phyloP scores from a whole-genome alignment of 1,140 invertebrate genomes.

The Helicoverpa zea region DNA sequence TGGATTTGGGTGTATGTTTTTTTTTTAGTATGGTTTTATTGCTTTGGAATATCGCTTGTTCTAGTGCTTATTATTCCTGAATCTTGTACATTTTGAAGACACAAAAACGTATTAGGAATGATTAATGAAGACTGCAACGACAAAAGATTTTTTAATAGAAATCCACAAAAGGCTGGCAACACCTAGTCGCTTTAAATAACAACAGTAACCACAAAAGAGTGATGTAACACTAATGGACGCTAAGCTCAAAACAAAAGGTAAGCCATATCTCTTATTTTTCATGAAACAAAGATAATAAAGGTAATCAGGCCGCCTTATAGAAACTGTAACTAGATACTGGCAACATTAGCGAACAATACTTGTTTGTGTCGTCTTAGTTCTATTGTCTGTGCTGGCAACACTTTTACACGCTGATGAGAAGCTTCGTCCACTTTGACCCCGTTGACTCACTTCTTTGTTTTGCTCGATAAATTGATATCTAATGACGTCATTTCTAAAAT shows the following conservation, averaged over 20 bases:
- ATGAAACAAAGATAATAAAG: slow-evolving; percentile 31
- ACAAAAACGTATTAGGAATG: too few species aligned
- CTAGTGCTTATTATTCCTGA: too few species aligned
- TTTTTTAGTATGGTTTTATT: too few species aligned
- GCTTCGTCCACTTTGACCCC: slow-evolving; percentile 14
- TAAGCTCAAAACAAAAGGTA: not conserved
- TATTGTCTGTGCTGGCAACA: slow-evolving; percentile 31
- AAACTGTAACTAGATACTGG: slow-evolving; percentile 21
- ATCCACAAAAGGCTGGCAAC: not conserved
- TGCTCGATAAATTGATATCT: not conserved
- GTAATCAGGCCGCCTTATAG: slow-evolving; percentile 29
- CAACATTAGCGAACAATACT: slow-evolving; percentile 23
- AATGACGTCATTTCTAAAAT: not conserved
- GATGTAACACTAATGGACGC: slow-evolving; percentile 22
- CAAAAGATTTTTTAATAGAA: not conserved
- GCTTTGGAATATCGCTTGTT: too few species aligned
- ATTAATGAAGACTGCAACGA: too few species aligned
- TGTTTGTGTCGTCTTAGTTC: not conserved
- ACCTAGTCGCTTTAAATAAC: not conserved
- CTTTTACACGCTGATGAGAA: slow-evolving; percentile 21
- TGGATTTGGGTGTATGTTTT: not conserved
- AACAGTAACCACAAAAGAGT: not conserved
- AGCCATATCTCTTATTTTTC: not conserved
- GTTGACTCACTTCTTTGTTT: slow-evolving; percentile 11
- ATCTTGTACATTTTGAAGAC: too few species aligned